Evolutionary conservation across 35 echinoderm and acorn worm species (phyloP), one percentile per base, ranked within the genome.

Genomic region (Apostichopus parvimensis): DNA sequence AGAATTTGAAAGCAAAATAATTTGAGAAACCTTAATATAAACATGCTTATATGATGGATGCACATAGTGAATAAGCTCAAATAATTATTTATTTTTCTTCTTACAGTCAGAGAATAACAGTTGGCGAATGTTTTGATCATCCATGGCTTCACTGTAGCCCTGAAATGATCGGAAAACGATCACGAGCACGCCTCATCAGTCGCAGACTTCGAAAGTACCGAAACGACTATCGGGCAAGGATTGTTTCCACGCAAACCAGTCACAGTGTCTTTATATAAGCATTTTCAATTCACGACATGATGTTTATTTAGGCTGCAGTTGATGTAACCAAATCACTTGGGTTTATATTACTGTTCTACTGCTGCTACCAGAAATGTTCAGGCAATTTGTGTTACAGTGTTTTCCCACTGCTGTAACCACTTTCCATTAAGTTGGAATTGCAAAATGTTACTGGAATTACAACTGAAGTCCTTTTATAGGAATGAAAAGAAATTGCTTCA

Each of bases 41-140:
- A 45, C 34, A 45, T 45, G 34, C 34, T 45, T 45, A 45, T 45
- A 45, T 45, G 34, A 45, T 45, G 34, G 34, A 4, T 45, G 34
- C 3, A 45, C 34, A 45, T 45, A 45, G 34, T 45, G 34, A 45
- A 45, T 45, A 45, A 45, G 34, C 34, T 45, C 20, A 24, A 17
- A 45, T 73, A 28, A n/a, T 17, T 61, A 71, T 55, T 1, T 26
- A 45, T 76, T 23, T 72, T 86, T 59, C 9, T 93, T 57, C 61
- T 65, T 68, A 79, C 88, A 95, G 94, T 71, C 87, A 93, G 10
- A 90, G 94, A 66, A 88, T 90, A 20, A 93, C 87, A 59, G 94
- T 93, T n/a, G 53, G 79, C 4, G 94, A 93, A 57, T 93, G 87
- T 61, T 68, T 93, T 61, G 91, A 93, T 56, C 80, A 89, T 70